Conservation (phyloP, 2,113 vertebrate species). For the Pleuronectes platessa region DNA sequence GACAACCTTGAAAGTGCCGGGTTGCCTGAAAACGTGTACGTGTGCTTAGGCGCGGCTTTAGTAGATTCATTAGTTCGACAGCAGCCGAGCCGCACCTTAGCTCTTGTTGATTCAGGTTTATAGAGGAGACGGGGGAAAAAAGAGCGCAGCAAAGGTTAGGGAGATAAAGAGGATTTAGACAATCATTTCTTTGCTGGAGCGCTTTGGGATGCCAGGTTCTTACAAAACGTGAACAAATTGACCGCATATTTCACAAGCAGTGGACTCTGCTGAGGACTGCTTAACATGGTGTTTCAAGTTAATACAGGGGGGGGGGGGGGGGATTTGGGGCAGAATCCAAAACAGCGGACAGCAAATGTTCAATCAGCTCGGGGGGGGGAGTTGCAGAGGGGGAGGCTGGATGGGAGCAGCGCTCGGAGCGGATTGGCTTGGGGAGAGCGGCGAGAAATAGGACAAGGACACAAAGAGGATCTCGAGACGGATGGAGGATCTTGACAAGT, state of each 20-base stretch:
- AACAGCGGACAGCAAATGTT: conserved; percentile 62
- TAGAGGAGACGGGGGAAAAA: not conserved
- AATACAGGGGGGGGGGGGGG: conserved; percentile 17
- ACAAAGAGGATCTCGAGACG: not conserved
- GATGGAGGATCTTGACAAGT: not conserved
- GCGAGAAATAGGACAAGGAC: conserved; percentile 36
- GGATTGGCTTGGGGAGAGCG: conserved; percentile 24
- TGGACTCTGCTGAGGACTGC: conserved; percentile 48
- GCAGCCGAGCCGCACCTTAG: conserved; percentile 39
- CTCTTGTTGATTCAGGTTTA: conserved; percentile 51
- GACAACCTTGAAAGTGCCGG: conserved; percentile 54
- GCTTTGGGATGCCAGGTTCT: conserved; percentile 28
- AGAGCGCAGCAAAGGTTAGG: conserved; percentile 57
- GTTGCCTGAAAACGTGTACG: not conserved
- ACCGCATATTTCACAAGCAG: conserved; percentile 59
- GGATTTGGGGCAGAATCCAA: conserved; percentile 68
- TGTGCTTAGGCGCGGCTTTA: not conserved
- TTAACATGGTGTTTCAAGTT: conserved; percentile 58
- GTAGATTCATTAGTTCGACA: conserved; percentile 35
- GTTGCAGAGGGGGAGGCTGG: not conserved
- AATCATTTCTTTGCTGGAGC: conserved; percentile 38
- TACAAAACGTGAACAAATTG: conserved; percentile 63
- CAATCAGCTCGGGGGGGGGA: conserved; percentile 59
- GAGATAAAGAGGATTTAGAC: conserved; percentile 63
- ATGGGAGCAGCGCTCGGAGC: not conserved